These are phyloP conservation scores for Erythrocercus mccallii DNA, from an alignment of 2,113 vertebrate species.

Conservation along the genomic window DNA sequence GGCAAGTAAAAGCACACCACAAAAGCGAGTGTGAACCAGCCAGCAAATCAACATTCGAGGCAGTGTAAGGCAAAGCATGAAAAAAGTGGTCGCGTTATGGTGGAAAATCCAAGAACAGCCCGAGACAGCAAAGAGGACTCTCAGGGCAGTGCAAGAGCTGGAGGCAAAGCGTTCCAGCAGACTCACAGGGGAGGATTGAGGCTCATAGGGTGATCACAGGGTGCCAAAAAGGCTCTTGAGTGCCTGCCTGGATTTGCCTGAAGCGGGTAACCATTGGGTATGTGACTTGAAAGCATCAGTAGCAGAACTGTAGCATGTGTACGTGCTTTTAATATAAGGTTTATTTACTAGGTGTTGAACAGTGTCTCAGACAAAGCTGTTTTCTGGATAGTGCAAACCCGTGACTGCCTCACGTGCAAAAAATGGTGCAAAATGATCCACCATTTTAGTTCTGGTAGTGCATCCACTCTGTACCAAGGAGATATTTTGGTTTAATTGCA, in stretches of 20 bases:
- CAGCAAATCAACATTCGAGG: neutral
- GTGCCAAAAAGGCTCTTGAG: neutral
- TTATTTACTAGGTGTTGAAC: neutral
- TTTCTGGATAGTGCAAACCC: neutral
- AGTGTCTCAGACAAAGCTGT: neutral
- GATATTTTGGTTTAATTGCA: neutral
- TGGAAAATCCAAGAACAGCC: neutral
- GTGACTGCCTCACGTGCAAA: neutral
- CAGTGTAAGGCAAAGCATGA: neutral
- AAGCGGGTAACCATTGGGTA: neutral
- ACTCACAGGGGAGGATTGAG: neutral
- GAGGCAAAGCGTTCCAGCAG: neutral
- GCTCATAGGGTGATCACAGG: neutral
- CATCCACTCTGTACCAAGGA: neutral
- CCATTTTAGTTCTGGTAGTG: neutral
- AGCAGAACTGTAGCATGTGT: neutral
- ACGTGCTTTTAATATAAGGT: neutral
- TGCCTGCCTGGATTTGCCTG: neutral
- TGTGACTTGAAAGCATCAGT: neutral
- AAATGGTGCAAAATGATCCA: neutral
- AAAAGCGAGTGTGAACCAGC: fast-evolving
- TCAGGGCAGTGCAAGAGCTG: neutral
- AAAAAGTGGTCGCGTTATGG: fast-evolving
- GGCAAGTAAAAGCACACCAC: neutral
- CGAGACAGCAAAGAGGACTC: neutral